Evolutionary conservation across 1,140 invertebrate genomes (phyloP), one percentile per base, ranked within the genome.

Genomic region (Delia radicum): DNA sequence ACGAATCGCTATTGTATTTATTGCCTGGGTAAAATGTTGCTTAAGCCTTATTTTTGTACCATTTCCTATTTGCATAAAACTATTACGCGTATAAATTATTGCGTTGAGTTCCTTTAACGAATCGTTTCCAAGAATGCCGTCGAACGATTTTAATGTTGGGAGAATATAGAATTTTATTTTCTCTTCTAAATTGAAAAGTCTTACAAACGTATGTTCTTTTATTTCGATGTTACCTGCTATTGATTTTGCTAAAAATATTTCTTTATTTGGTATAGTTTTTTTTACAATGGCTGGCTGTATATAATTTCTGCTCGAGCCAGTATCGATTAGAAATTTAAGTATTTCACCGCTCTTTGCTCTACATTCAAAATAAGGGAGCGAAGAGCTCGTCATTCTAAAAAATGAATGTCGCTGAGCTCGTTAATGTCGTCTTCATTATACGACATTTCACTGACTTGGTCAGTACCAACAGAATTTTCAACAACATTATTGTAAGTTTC

Each of bases 71-170:
- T 31, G 15, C 18, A 78, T 71, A 65, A 55, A 62, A 69, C 74
- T 76, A 74, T 80, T 28, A 21, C 71, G 74, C 10, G 26, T 63
- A 55, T 33, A 42, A 18, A 80, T 78, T 12, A 73, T 48, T 18
- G 77, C 76, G 10, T 15, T 72, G 28, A 79, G 10, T 55, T 78
- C 29, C 73, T 62, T 77, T n/a, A 77, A 28, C 7, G 42, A 75
- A 12, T 79, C 79, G 61, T 79, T 79, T 33, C 76, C 78, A 4
- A 79, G 46, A 24, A 79, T 77, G 12, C 33, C 76, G 31, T 79
- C 72, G 62, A 78, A 79, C 1, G 75, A 71, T 73, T 76, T 77
- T 18, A 76, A 29, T 18, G 37, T 72, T 28, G 78, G 77, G 28
- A 80, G 29, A 2, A 79, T 15, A 15, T 74, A 78, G 26, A 79